Evolutionary conservation across 2,113 vertebrate species (phyloP).

Genomic region (Tachysurus vachellii): DNA sequence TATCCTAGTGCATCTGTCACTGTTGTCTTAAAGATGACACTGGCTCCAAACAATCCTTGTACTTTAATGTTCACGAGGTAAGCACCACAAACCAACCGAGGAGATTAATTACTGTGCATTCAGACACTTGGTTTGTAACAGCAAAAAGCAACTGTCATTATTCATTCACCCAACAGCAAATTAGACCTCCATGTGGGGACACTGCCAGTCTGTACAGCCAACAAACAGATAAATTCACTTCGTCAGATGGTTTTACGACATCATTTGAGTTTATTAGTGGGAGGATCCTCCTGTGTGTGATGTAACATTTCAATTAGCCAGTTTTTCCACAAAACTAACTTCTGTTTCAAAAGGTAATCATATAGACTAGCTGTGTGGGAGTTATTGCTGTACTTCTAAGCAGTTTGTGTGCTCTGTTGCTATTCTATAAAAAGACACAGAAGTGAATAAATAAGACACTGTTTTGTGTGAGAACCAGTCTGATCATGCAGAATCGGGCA

Average conservation of each 20-base stretch:
- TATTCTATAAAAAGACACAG: constrained; percentile 1
- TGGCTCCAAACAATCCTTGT: constrained; percentile 48
- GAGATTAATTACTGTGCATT: constrained; percentile 57
- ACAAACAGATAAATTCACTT: constrained; percentile 64
- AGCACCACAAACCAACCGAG: constrained; percentile 51
- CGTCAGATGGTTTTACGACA: constrained; percentile 56
- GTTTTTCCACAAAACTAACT: constrained; percentile 34
- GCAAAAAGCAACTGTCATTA: constrained; percentile 55
- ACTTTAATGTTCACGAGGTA: constrained; percentile 56
- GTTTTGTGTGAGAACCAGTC: constrained; percentile 19
- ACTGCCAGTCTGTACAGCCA: constrained; percentile 55
- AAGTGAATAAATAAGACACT: constrained; percentile 12
- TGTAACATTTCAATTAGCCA: constrained; percentile 53
- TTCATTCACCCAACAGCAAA: constrained; percentile 44
- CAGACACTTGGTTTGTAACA: constrained; percentile 45
- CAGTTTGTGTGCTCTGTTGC: not conserved
- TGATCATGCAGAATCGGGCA: constrained; percentile 36
- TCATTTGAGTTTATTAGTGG: constrained; percentile 54
- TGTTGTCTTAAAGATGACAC: constrained; percentile 43
- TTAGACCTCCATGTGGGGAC: constrained; percentile 49
- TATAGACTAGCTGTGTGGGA: not conserved
- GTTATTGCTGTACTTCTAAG: not conserved
- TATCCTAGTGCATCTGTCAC: constrained; percentile 24
- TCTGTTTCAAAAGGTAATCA: not conserved
- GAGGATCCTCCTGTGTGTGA: constrained; percentile 42